Evolutionary conservation across 2,888 invertebrate genomes (phyloP).

Genomic region (Octonoba sinensis): DNA sequence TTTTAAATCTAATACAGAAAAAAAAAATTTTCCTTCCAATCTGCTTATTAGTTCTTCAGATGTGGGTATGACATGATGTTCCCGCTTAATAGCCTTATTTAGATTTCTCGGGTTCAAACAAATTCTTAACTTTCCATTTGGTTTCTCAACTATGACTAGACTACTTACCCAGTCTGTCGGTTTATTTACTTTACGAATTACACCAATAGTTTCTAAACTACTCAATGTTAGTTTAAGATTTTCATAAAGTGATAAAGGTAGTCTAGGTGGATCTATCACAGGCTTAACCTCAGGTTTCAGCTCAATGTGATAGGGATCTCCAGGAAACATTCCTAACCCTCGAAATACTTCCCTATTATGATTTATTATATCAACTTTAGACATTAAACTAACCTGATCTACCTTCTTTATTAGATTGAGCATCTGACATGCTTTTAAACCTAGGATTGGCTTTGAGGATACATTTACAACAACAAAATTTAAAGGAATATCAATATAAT

Average conservation of each 20-base stretch:
- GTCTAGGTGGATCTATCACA: slow-evolving; percentile 22
- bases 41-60: slow-evolving; percentile 7
- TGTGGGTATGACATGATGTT: slow-evolving; percentile 15
- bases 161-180: slow-evolving; percentile 14
- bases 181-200: slow-evolving; percentile 25
- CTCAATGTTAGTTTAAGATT: slow-evolving; percentile 4
- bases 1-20: slow-evolving; percentile 24
- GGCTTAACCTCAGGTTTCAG: slow-evolving; percentile 16
- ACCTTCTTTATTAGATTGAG: background rate
- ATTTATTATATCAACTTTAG: slow-evolving; percentile 3
- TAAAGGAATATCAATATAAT: background rate
- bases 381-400: background rate
- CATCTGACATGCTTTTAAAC: background rate
- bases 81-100: slow-evolving; percentile 11
- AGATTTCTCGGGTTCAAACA: slow-evolving; percentile 13
- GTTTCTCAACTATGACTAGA: slow-evolving; percentile 8
- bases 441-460: background rate
- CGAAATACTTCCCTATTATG: slow-evolving; percentile 17
- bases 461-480: slow-evolving; percentile 16
- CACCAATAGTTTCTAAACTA: background rate
- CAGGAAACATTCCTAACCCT: slow-evolving; percentile 14
- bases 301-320: slow-evolving; percentile 5
- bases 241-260: slow-evolving; percentile 16
- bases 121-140: slow-evolving; percentile 1
- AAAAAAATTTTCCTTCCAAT: slow-evolving; percentile 10